These are phyloP conservation scores for Megalurothrips usitatus DNA, from an alignment of 2,888 invertebrate genomes.

Conservation along the genomic window DNA sequence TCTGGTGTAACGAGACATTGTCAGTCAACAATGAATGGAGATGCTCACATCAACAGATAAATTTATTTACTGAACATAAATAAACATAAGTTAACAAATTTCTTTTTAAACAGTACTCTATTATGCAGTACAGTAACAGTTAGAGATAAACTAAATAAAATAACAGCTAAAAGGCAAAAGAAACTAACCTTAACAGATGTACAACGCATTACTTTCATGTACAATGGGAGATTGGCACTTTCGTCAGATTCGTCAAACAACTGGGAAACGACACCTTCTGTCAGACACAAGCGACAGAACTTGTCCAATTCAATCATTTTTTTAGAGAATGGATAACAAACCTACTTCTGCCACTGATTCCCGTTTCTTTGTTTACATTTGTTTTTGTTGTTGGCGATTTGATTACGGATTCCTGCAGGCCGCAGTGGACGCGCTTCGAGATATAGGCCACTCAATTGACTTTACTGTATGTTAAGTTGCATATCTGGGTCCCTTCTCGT, in stretches of 20 bases:
- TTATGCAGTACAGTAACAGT: background rate
- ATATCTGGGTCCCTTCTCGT: no score
- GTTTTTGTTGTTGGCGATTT: no score
- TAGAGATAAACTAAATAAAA: background rate
- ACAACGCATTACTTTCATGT: background rate
- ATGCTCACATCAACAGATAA: background rate
- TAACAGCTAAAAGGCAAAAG: background rate
- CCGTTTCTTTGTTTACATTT: background rate
- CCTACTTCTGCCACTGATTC: background rate
- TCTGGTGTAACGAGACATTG: background rate
- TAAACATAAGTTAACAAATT: background rate
- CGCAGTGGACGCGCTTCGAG: no score
- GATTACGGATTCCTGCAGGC: no score
- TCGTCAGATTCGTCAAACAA: background rate
- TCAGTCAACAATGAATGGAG: background rate
- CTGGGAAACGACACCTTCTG: background rate
- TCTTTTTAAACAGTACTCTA: background rate
- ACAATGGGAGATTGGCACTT: background rate
- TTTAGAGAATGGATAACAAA: background rate
- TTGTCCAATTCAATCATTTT: background rate
- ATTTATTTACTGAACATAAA: background rate
- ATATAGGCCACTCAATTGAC: no score
- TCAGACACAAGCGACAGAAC: conserved; percentile 7
- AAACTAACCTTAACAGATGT: background rate
- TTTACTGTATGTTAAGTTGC: no score